Base-by-base conservation (phyloP, 2,113 vertebrate genomes). In the Actenoides lindsayi region DNA sequence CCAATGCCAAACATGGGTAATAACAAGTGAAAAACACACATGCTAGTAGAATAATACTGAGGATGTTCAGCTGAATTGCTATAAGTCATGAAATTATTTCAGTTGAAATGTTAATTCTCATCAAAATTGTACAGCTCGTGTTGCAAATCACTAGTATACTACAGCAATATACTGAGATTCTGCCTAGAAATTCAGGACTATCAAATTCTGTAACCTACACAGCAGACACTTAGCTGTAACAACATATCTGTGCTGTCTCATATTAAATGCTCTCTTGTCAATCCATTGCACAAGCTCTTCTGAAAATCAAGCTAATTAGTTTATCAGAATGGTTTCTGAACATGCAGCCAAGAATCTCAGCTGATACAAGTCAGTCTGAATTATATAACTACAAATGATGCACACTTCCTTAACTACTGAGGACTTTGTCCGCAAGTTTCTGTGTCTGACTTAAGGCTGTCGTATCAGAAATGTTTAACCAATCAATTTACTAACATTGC, bases 331-430 rank as follows among this genome's bases (percentile, higher is more conserved):
- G 25, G 31, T 56, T 67, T 44, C 25, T 80, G 51, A 33, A 51
- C 0, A 0, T 69, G 71, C 19, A 68, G 30, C 7, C 53, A 57
- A 37, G 48, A 65, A 69, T 51, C 44, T 64, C 60, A 83, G 54
- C 12, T 64, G n/a, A 37, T 31, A 10, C 6, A 48, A 74, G 21
- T 68, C 54, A 69, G 9, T 9, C 24, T 69, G 84, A 77, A 77
- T 46, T 1, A 0, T 9, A 46, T 1, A 51, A 35, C 25, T n/a
- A 19, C 39, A 53, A 59, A 46, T 12, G 42, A 76, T 56, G 7
- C 3, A 27, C 11, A 11, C 2, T 35, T 73, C 54, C 59, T 37
- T 27, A 59, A 37, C 9, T 63, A 17, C 11, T 19, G 39, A 65
- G 51, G 62, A 50, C 31, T 70, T 60, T 17, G 28, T 35, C 27